Evolutionary conservation across 2,113 vertebrate genomes (phyloP).

Genomic region (Eubucco bourcierii): DNA sequence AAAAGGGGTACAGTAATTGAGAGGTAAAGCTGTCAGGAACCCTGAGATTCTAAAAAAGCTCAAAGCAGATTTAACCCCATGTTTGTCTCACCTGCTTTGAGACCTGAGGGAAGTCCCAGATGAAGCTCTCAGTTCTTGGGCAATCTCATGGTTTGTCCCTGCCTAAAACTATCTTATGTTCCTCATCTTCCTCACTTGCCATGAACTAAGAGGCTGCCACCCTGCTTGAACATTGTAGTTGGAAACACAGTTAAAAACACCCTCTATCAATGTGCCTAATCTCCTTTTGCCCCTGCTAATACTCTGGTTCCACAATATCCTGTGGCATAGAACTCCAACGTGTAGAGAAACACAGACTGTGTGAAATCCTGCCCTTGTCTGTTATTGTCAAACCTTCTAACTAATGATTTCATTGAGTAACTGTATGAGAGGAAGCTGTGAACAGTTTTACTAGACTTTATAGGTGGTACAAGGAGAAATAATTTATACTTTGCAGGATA

Average conservation of each 20-base stretch:
- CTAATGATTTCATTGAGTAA: background rate
- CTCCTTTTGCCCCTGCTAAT: background rate
- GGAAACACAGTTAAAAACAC: background rate
- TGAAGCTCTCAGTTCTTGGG: background rate
- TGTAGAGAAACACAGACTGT: background rate
- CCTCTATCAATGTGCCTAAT: background rate
- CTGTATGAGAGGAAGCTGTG: background rate
- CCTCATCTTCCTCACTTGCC: background rate
- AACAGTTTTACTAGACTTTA: background rate
- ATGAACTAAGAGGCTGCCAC: background rate
- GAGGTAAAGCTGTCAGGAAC: background rate
- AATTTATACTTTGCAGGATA: background rate
- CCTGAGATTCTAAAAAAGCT: background rate
- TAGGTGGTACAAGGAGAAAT: background rate
- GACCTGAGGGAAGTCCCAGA: background rate
- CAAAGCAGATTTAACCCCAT: background rate
- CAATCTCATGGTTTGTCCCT: rapidly evolving
- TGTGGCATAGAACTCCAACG: rapidly evolving
- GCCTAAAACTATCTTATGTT: background rate
- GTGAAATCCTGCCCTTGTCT: background rate
- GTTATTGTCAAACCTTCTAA: background rate
- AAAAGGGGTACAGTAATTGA: background rate
- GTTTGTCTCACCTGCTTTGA: background rate
- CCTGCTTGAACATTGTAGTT: background rate
- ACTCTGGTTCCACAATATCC: background rate